Evolutionary conservation across 2,888 invertebrate genomes (phyloP), one percentile per base, ranked within the genome.

Genomic region (Muscina levida): DNA sequence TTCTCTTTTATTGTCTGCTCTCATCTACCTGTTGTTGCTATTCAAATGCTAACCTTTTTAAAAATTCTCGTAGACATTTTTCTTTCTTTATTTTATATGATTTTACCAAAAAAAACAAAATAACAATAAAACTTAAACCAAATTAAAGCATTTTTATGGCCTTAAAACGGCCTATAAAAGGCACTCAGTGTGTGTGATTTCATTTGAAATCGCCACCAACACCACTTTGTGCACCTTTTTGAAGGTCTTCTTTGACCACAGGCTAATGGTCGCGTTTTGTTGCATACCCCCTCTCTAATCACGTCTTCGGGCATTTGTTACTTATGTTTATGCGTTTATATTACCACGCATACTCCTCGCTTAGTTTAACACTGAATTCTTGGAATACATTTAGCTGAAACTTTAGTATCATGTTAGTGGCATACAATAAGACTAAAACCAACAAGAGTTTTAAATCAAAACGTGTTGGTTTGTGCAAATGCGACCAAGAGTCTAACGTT

Each of bases 161-260:
- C 68, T 65, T 37, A 62, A 68, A 31, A 68, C 22, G 62, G 51
- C 24, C 67, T 44, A 73, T 39, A 53, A 53, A 72, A 68, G 13
- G 13, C 22, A 19, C 17, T n/a, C n/a, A 31, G 31, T 31, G 31
- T 31, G 31, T 31, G 31, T 53, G 53, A 53, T 53, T 53, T 24
- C 24, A 13, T 8, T 22, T 8, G 53, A 56, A 37, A 39, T 17
- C 48, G 17, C 15, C 44, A 37, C 13, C 37, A 10, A n/a, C 6
- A 15, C 17, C 15, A 15, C 6, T 11, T 13, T 31, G 4, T 31
- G 8, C 31, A 31, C 31, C 31, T 11, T 53, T 53, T 8, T 53
- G 24, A 24, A 3, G 24, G 31, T 8, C 31, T 31, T 22, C 13
- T 1, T 3, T 46, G 8, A 19, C 46, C 46, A 26, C 24, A 24